These are phyloP conservation scores for Vicugna pacos DNA, from an alignment of 2,113 vertebrate species.

Conservation along the genomic window DNA sequence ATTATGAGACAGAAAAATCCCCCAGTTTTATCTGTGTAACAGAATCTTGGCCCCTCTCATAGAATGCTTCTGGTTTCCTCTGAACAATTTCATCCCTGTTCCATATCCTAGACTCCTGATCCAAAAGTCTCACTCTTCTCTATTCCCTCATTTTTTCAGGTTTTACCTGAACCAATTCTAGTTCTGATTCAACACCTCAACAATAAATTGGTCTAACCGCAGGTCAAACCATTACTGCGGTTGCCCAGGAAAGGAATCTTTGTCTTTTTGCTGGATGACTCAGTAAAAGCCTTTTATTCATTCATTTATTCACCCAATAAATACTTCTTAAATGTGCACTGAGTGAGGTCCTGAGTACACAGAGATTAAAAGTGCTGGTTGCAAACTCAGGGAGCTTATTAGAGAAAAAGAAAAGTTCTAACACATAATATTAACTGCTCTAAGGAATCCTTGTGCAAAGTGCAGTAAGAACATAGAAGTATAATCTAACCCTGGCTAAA, in stretches of 20 bases:
- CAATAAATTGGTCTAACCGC: neutral
- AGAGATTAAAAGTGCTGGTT: neutral
- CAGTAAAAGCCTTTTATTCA: neutral
- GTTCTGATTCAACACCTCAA: neutral
- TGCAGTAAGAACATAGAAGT: neutral
- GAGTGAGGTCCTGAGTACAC: neutral
- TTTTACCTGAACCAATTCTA: neutral
- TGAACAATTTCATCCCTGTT: neutral
- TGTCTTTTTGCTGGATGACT: neutral
- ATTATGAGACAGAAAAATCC: slow-evolving; percentile 2
- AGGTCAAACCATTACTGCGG: neutral
- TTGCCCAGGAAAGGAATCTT: neutral
- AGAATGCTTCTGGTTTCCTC: neutral
- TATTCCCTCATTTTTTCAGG: neutral
- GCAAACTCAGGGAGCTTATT: neutral
- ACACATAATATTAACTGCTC: neutral
- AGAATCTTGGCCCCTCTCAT: neutral
- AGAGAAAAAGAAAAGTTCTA: neutral
- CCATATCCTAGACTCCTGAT: neutral
- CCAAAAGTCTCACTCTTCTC: neutral
- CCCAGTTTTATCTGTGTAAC: neutral
- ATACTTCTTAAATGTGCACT: neutral
- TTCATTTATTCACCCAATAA: neutral
- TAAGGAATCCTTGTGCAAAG: neutral
- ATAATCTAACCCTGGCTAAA: neutral